Base-by-base conservation (phyloP, 2,113 vertebrate genomes). In the Gopherus flavomarginatus region DNA sequence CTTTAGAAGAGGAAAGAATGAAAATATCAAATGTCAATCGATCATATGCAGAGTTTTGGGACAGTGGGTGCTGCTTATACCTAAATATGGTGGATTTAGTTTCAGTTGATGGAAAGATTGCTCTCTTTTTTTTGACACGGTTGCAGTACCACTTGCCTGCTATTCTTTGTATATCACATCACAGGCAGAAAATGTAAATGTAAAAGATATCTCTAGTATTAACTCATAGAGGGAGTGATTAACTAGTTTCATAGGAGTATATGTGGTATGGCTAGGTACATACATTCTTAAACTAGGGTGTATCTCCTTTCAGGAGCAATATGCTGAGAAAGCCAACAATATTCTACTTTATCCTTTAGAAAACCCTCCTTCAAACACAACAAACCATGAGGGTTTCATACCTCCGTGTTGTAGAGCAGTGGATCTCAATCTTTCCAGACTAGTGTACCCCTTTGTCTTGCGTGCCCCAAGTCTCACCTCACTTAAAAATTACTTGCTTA, bases 11-110 rank as follows among this genome's bases (percentile, higher is more conserved):
- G 79, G 50, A 85, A 80, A 87, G 57, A 90, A 90, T 65, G 0
- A 0, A 83, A 96, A 69, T 94, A 86, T 95, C 29, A 87, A 92
- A 52, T 65, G 82, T 44, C 97, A 92, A 96, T 83, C 31, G 65
- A 86, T 54, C n/a, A 87, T 82, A 85, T 87, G 79, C 83, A 94
- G 44, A 17, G 31, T 81, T 96, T 93, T 53, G 35, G 84, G 47
- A 72, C 9, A 91, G 54, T 22, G 49, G 79, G 65, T 81, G 79
- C 77, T 0, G 0, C 47, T 83, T 1, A 0, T 12, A 52, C n/a
- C 83, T 83, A 82, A 93, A n/a, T 21, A 11, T 82, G 88, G 47
- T 50, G 42, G 79, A 50, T 11, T 81, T 38, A 59, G 27, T 52
- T 82, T 91, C 87, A 1, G 0, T 54, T 80, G 89, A 69, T 65